Base-by-base conservation (phyloP, 2,888 invertebrate genomes). In the Scrobipalpa atriplicella region DNA sequence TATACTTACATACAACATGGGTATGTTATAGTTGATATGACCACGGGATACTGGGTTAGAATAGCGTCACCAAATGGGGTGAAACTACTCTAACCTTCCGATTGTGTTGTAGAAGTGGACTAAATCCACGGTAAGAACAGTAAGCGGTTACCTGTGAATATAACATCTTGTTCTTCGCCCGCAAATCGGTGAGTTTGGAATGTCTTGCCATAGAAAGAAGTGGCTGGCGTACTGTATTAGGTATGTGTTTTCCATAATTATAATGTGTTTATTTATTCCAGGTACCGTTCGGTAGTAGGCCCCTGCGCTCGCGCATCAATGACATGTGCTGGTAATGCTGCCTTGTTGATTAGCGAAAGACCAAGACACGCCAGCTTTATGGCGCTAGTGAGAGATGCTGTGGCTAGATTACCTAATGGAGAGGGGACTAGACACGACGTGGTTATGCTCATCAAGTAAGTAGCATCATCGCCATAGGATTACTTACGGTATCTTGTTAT, bases 351-450 rank as follows among this genome's bases (percentile, higher is more conserved):
- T 5, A 94, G 96, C 0, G 96, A 96, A 78, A 92, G 98, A 41
- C 99, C 98, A 38, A 96, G 98, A 56, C 98, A 96, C 86, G 98
- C 98, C 21, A 97, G 98, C 43, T 97, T 99, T 76, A 89, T 97
- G 39, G 97, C 98, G 6, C 90, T 99, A 56, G 98, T 99, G n/a
- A 93, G 98, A 43, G 99, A 99, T 91, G 98, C 99, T 0, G 96
- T 98, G 0, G 98, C 99, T 0, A 93, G 99, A 18, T 91, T 99
- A 73, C 99, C 99, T 0, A 98, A 98, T 84, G 98, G 99, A 0
- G 98, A 98, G 90, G 99, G 98, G n/a, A 98, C 98, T 0, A 90
- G 98, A 0, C 96, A 97, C 0, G 98, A 99, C 79, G 97, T 99
- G 66, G 97, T 98, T 77, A 97, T 97, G 76, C 90, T 99, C 69